These are phyloP conservation scores for Pemphigus obesinymphae DNA, from an alignment of 1,140 invertebrate genomes.

Conservation along the genomic window DNA sequence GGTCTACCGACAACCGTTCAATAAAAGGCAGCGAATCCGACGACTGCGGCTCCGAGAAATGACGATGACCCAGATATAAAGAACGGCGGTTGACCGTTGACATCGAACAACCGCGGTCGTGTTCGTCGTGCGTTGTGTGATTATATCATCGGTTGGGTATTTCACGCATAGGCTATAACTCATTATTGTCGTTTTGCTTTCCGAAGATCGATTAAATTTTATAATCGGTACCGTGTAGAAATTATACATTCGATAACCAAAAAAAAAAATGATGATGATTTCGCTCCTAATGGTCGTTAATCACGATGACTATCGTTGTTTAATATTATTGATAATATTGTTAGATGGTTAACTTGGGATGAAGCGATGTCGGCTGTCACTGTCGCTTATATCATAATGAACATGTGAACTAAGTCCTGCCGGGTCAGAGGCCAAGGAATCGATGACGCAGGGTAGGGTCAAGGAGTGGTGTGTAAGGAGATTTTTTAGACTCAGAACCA, in stretches of 20 bases:
- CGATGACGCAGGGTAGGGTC: not conserved
- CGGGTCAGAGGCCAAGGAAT: constrained; percentile 17
- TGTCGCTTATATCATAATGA: no score
- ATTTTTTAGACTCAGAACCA: not conserved
- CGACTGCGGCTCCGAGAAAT: not conserved
- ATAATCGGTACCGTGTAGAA: no score
- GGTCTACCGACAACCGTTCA: not conserved
- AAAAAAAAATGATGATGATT: not conserved
- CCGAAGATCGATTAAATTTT: not conserved
- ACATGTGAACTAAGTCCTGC: not conserved
- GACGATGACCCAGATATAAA: not conserved
- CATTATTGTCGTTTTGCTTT: not conserved
- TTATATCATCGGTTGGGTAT: not conserved
- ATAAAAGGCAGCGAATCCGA: not conserved
- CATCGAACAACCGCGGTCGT: not conserved
- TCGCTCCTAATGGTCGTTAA: not conserved
- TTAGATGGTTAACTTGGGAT: no score
- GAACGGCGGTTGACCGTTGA: not conserved
- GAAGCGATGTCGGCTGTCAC: no score
- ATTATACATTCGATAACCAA: no score
- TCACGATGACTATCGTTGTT: not conserved
- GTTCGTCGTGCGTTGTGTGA: not conserved
- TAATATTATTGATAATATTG: not conserved
- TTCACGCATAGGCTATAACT: not conserved
- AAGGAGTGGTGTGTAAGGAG: not conserved